Evolutionary conservation across 2,888 invertebrate species (phyloP).

Genomic region (Zaprionus obscuricornis): DNA sequence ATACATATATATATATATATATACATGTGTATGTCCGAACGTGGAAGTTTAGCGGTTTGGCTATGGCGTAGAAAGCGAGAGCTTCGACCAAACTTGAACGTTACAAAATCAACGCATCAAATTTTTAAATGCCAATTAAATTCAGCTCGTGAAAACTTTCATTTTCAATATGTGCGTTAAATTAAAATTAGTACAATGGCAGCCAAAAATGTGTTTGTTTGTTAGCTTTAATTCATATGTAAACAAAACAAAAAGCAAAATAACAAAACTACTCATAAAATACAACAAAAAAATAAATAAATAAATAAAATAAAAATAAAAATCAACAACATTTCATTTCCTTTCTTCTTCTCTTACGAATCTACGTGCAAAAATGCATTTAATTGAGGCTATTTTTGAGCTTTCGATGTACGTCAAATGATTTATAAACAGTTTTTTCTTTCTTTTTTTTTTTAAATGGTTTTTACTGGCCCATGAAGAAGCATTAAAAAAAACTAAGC

Average conservation of each 20-base stretch:
- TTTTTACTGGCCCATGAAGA: slow-evolving; percentile 43
- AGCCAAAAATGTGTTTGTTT: slow-evolving; percentile 18
- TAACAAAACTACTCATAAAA: slow-evolving; percentile 12
- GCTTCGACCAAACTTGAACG: slow-evolving; percentile 39
- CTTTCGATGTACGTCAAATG: slow-evolving; percentile 53
- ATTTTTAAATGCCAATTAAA: slow-evolving; percentile 66
- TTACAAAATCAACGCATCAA: slow-evolving; percentile 57
- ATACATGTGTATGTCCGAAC: background rate
- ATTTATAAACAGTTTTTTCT: slow-evolving; percentile 61
- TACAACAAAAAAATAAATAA: background rate
- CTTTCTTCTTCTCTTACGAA: slow-evolving; percentile 30
- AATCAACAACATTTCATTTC: slow-evolving; percentile 27
- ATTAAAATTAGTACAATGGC: slow-evolving; percentile 60
- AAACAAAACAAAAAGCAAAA: slow-evolving; percentile 20
- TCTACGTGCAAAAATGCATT: slow-evolving; percentile 69
- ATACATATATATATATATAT: slow-evolving; percentile 6
- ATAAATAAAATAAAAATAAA: slow-evolving; percentile 14
- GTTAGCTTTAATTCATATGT: slow-evolving; percentile 28
- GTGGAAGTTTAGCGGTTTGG: slow-evolving; percentile 12
- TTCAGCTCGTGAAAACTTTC: slow-evolving; percentile 69
- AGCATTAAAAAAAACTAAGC: too few relatives aligned
- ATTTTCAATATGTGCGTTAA: slow-evolving; percentile 75
- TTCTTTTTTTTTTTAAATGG: slow-evolving; percentile 45
- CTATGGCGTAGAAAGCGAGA: slow-evolving; percentile 55
- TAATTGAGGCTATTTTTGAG: slow-evolving; percentile 58